These are phyloP conservation scores for Phenganax subtilis DNA, from an alignment of 92 coral and sea anemone genomes.

Conservation along the genomic window DNA sequence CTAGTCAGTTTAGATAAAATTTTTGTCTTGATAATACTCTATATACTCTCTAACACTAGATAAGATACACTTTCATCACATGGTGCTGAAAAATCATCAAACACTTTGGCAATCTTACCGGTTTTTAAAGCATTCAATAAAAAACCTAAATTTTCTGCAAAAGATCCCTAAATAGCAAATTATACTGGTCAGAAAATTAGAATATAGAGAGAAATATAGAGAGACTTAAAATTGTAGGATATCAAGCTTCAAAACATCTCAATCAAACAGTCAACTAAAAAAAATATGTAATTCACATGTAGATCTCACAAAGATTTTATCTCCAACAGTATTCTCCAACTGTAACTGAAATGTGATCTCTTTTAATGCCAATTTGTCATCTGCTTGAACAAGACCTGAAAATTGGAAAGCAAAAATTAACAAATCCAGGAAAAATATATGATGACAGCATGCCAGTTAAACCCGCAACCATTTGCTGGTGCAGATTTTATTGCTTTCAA, in stretches of 20 bases:
- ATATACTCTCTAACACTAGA: too few species aligned
- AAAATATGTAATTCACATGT: neutral
- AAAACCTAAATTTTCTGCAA: slow-evolving; percentile 88
- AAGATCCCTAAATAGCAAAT: slow-evolving; percentile 68
- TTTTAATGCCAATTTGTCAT: slow-evolving; percentile 78
- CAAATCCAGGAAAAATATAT: neutral
- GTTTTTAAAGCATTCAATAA: slow-evolving; percentile 76
- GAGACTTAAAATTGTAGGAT: too few species aligned
- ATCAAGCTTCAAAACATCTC: too few species aligned
- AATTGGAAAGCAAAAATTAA: neutral
- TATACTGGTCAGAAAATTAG: neutral
- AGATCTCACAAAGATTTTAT: slow-evolving; percentile 86
- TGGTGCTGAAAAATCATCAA: neutral
- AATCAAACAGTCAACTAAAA: too few species aligned
- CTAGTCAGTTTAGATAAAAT: neutral
- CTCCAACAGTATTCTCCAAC: slow-evolving; percentile 91
- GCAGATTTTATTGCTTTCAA: too few species aligned
- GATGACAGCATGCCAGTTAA: neutral
- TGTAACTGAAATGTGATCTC: slow-evolving; percentile 91
- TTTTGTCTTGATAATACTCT: neutral
- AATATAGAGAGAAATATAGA: neutral
- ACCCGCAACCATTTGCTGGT: too few species aligned
- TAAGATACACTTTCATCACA: neutral
- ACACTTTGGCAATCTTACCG: slow-evolving; percentile 45
- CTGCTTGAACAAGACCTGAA: slow-evolving; percentile 87